phyloP scores from a whole-genome alignment of 1,140 invertebrate genomes.

The Ips nitidus region DNA sequence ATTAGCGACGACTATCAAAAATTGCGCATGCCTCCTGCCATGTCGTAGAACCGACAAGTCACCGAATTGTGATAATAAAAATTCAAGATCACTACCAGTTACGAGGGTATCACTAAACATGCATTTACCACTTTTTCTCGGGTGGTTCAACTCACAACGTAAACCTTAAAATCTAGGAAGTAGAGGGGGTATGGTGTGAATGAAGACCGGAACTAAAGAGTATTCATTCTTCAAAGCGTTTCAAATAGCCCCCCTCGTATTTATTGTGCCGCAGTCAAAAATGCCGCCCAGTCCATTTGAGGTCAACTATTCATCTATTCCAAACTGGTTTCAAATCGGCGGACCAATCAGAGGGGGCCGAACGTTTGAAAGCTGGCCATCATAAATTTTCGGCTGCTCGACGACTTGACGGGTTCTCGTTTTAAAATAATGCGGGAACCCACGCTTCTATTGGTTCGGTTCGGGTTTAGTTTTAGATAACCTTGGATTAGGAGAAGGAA shows the following conservation, averaged over 20 bases:
- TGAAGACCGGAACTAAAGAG: too few species aligned
- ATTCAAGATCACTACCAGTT: not conserved
- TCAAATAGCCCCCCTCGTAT: not conserved
- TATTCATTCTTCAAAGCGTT: too few species aligned
- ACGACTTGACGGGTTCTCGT: not conserved
- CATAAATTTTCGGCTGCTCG: conserved; percentile 15
- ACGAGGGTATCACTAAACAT: too few species aligned
- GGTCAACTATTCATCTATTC: conserved; percentile 34
- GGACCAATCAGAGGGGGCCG: conserved; percentile 27
- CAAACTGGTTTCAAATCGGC: conserved; percentile 27
- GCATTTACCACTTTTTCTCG: too few species aligned
- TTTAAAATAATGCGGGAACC: not conserved
- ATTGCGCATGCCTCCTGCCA: conserved; percentile 17
- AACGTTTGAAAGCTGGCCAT: conserved; percentile 18
- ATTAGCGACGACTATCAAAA: conserved; percentile 23
- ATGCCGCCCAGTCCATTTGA: not conserved
- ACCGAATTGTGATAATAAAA: conserved; percentile 28
- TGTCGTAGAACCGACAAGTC: conserved; percentile 17
- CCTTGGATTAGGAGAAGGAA: not conserved
- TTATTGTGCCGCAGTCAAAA: not conserved
- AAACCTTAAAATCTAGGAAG: too few species aligned
- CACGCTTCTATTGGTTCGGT: not conserved
- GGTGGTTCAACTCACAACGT: too few species aligned
- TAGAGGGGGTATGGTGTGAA: too few species aligned
- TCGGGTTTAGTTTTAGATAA: not conserved